Base-by-base conservation (phyloP, 2,888 invertebrate genomes). In the Oscheius sp. region DNA sequence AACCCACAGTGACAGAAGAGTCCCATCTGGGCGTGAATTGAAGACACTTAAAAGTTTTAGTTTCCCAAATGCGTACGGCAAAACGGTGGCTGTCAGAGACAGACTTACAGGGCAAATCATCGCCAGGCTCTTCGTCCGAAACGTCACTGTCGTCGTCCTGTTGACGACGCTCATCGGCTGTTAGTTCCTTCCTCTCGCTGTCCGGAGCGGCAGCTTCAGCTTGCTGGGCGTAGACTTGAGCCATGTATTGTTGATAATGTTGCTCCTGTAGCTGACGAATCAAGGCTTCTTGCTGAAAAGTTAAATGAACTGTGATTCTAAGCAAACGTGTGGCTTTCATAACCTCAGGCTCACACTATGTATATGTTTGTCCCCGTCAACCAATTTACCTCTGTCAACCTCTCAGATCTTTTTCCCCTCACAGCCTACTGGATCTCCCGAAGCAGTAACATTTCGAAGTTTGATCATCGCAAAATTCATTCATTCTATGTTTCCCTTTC, bases 201-300 rank as follows among this genome's bases (percentile, higher is more conserved):
- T 68, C 66, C 33, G 62, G 74, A 10, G 29, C 73, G 90, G 90
- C 80, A 89, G 76, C 89, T 79, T 90, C 90, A 4, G 90, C 89
- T 80, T 91, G 90, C 77, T 90, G 90, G 88, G 91, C 90, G 83
- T 91, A 91, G 13, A 85, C 91, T 90, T 98, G 98, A 87, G 96
- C 95, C 93, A 99, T 96, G 90, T 99, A 99, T 89, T 98, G 97
- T 89, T 96, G 95, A 90, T 96, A 99, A 90, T 99, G 99, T 89
- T 99, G 96, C 86, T 97, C 97, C 91, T 99, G 99, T 60, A 99
- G 91, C 89, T 98, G 97, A 73, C 94, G 92, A 75, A 99, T 95
- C 37, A 99, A 92, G 57, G 95, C 93, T 0, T 94, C 96, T 92
- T 99, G 99, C 92, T 97, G 93, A 51, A 89, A 88, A 47, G 21